phyloP scores from a whole-genome alignment of 2,888 invertebrate genomes.

The Stenolophus ochropezus region DNA sequence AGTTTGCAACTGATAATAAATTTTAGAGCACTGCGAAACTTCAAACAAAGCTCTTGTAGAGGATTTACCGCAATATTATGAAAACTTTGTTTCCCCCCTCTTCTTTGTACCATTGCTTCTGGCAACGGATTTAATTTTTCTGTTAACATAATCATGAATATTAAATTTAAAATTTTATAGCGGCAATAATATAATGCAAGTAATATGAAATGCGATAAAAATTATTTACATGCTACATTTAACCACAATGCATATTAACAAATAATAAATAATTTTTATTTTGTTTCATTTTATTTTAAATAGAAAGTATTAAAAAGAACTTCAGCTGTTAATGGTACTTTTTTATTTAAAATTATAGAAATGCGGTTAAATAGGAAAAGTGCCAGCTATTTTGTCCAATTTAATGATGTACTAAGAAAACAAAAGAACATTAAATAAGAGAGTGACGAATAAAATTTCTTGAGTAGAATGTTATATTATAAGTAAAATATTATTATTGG shows the following conservation, averaged over 20 bases:
- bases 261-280: background rate
- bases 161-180: background rate
- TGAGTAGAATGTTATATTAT: too few species aligned
- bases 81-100: conserved; percentile 15
- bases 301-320: too few species aligned
- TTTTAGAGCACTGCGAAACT: conserved; percentile 27
- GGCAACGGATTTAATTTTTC: conserved; percentile 5
- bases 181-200: background rate
- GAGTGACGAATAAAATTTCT: too few species aligned
- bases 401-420: too few species aligned
- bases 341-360: too few species aligned
- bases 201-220: background rate
- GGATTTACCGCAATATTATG: conserved; percentile 29
- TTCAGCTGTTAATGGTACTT: too few species aligned
- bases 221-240: background rate
- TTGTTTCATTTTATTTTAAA: background rate
- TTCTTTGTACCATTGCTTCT: background rate
- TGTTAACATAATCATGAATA: conserved; percentile 5
- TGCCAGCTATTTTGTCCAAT: too few species aligned
- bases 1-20: conserved; percentile 22
- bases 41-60: conserved; percentile 27
- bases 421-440: too few species aligned
- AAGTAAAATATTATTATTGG: too few species aligned
- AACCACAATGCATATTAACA: background rate
- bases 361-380: too few species aligned